These are phyloP conservation scores for Micropterix aruncella DNA, from an alignment of 2,888 invertebrate species.

Conservation along the genomic window DNA sequence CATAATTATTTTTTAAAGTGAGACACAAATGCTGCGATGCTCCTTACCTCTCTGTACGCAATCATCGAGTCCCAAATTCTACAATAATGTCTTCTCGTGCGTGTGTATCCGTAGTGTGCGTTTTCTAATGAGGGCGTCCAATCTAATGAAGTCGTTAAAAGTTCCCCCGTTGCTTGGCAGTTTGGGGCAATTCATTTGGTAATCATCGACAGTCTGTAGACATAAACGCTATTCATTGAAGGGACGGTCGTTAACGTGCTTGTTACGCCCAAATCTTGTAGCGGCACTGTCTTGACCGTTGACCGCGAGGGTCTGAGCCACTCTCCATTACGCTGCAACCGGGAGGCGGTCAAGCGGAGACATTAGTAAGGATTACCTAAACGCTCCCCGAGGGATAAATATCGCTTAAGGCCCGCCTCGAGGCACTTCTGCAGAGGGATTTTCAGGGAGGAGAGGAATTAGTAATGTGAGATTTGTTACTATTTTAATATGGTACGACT, in stretches of 20 bases:
- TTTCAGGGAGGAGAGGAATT: neutral
- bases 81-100: no score
- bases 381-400: neutral
- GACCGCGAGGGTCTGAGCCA: no score
- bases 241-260: constrained; percentile 6
- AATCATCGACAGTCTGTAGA: neutral
- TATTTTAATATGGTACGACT: neutral
- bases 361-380: neutral
- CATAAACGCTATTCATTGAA: neutral
- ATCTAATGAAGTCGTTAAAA: no score
- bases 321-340: no score
- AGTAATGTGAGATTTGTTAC: neutral
- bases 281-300: neutral
- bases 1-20: no score
- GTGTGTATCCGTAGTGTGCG: no score
- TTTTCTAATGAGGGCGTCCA: no score
- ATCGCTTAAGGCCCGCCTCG: neutral
- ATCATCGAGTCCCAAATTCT: no score
- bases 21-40: no score
- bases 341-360: neutral
- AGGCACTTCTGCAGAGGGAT: neutral
- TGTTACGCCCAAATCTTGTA: constrained; percentile 13
- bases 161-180: no score
- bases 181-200: neutral
- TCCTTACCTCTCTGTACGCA: no score